Conservation (phyloP, 1,140 invertebrate genomes). For the honey bee (Apis mellifera) region DNA sequence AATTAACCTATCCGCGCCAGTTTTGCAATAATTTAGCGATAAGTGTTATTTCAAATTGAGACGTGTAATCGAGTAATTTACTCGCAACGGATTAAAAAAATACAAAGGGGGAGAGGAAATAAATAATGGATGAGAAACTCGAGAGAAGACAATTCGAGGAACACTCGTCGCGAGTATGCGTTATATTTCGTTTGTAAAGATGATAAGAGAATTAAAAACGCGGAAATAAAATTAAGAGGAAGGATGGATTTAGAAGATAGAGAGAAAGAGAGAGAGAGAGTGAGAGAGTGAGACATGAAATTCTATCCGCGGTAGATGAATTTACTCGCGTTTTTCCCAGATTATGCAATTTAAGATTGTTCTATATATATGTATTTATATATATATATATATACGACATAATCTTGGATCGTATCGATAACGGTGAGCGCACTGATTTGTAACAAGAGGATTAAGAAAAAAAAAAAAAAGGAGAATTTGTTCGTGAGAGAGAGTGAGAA, state of each 20-base stretch:
- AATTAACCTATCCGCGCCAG: neutral
- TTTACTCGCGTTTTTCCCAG: slow-evolving; percentile 71
- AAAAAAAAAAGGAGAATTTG: slow-evolving; percentile 21
- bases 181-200: slow-evolving; percentile 59
- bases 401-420: slow-evolving; percentile 75
- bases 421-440: slow-evolving; percentile 77
- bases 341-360: slow-evolving; percentile 73
- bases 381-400: slow-evolving; percentile 62
- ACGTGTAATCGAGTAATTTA: neutral
- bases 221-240: neutral
- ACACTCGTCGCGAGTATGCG: slow-evolving; percentile 21
- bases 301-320: slow-evolving; percentile 61
- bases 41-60: neutral
- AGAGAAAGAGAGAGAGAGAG: neutral
- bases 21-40: neutral
- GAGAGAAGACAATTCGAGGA: neutral
- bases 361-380: slow-evolving; percentile 71
- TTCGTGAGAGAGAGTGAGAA: slow-evolving; percentile 13
- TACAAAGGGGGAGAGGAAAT: neutral
- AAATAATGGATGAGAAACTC: neutral
- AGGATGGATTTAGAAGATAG: neutral
- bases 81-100: neutral
- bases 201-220: neutral
- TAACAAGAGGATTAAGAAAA: slow-evolving; percentile 56
- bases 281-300: neutral